Evolutionary conservation across 2,888 invertebrate species (phyloP), one percentile per base, ranked within the genome.

Genomic region (Epinotia demarniana): DNA sequence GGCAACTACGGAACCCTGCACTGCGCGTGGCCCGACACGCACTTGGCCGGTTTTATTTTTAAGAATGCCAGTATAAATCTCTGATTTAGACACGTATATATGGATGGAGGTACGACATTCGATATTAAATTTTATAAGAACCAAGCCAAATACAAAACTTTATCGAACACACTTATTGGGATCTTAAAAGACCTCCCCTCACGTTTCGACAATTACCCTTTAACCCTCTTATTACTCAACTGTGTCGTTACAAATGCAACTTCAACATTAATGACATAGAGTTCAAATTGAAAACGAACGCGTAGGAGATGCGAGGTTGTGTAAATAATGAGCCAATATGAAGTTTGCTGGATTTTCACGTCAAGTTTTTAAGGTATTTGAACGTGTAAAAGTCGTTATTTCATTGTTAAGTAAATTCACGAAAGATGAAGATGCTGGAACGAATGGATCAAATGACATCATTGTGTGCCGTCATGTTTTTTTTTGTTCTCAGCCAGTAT

Each of bases 91-190:
- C 16, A 49, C 49, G 16, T 49, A 53, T 53, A 53, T 53, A n/a
- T 53, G 8, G 53, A 8, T 53, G 53, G 13, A 53, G 57, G 46
- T 58, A 60, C 27, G 46, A 64, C 58, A 39, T 13, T 39, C 55
- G 57, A 75, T 75, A 75, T 75, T 71, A 64, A 53, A 67, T 75
- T 69, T 72, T 75, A 68, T 73, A 75, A 75, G 75, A 75, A 72
- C 67, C 72, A 67, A 60, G 18, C 43, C 75, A 71, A 75, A 72
- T 60, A 73, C 66, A 62, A 62, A 75, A 72, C 61, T 75, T 75
- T 27, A 18, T 49, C 33, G 63, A 75, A 64, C 71, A 67, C 43
- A 62, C 70, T 72, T 72, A 72, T 75, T 75, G 75, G 46, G 46
- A 75, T 57, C 71, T 67, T 61, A 72, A 62, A 72, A 67, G 46